Percentiles rank a stretch among this genome's conserved stretches.
Conservation (phyloP, 2,113 vertebrate genomes). For the Pachypanchax playfairii region DNA sequence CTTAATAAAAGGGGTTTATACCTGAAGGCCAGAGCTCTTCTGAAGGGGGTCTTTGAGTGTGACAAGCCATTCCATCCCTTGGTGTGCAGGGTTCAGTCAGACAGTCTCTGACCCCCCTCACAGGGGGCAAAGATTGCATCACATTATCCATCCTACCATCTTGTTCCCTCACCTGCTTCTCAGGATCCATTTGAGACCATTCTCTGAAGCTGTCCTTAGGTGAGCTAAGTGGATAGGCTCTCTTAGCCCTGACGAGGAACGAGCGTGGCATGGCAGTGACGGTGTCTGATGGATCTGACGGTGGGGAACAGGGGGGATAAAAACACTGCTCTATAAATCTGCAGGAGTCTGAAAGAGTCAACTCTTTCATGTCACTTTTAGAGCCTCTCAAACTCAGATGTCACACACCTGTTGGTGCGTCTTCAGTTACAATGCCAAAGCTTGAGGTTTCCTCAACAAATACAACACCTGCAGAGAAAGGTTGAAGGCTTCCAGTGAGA, state of each 20-base stretch:
- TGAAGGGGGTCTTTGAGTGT: not conserved
- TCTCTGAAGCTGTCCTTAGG: conserved; percentile 11
- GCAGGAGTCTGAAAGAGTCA: conserved; percentile 24
- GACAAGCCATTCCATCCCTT: conserved; percentile 4
- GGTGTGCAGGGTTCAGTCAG: conserved; percentile 8
- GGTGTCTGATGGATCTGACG: conserved; percentile 8
- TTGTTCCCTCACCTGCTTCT: not conserved
- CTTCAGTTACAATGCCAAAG: conserved; percentile 76
- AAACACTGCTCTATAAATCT: conserved; percentile 31
- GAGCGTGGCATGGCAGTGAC: conserved; percentile 77
- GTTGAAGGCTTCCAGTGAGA: conserved; percentile 43
- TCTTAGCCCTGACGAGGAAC: conserved; percentile 78
- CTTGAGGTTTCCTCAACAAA: conserved; percentile 76
- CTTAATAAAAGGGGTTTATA: conserved; percentile 15
- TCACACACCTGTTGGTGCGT: conserved; percentile 65
- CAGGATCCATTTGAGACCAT: not conserved
- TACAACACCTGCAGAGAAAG: conserved; percentile 61
- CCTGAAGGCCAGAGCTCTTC: conserved; percentile 40
- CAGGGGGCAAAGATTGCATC: not conserved
- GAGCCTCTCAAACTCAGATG: conserved; percentile 19
- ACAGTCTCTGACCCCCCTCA: conserved; percentile 4
- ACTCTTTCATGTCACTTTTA: conserved; percentile 32
- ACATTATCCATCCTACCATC: not conserved
- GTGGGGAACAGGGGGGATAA: not conserved
- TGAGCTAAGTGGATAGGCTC: conserved; percentile 25